Conservation (phyloP, 2,113 vertebrate species). For the Craseonycteris thonglongyai region DNA sequence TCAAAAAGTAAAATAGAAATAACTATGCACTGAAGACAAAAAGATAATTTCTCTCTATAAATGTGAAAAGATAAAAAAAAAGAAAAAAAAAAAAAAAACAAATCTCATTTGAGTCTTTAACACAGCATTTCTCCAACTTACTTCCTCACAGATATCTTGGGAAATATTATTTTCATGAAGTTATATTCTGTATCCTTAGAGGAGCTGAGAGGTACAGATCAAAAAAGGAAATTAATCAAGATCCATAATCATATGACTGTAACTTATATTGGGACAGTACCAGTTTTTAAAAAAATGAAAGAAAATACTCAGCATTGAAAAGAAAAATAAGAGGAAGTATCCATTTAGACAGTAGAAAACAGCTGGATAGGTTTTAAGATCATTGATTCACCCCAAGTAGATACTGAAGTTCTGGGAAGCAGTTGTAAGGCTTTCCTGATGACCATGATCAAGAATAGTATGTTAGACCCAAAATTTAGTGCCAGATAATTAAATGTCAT, state of each 20-base stretch:
- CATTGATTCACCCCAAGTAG: not conserved
- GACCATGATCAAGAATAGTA: not conserved
- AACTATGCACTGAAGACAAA: no score
- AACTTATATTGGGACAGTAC: not conserved
- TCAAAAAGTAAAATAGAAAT: no score
- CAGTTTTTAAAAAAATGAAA: not conserved
- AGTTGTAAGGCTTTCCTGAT: not conserved
- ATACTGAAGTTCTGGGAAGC: not conserved
- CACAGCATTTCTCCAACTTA: not conserved
- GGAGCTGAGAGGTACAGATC: not conserved
- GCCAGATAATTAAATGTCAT: slow-evolving; percentile 11
- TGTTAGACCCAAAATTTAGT: not conserved
- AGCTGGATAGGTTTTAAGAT: not conserved
- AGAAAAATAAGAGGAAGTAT: not conserved
- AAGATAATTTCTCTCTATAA: no score
- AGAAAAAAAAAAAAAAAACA: not conserved
- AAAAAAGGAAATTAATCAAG: not conserved
- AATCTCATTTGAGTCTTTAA: not conserved
- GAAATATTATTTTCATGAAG: not conserved
- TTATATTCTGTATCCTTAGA: not conserved
- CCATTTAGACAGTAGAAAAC: fast-evolving
- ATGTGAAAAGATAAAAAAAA: no score
- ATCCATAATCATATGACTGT: not conserved
- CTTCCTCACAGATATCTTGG: not conserved
- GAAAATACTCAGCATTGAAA: not conserved